Conservation (phyloP, 2,113 vertebrate genomes). For the Amblyopsis rosae region DNA sequence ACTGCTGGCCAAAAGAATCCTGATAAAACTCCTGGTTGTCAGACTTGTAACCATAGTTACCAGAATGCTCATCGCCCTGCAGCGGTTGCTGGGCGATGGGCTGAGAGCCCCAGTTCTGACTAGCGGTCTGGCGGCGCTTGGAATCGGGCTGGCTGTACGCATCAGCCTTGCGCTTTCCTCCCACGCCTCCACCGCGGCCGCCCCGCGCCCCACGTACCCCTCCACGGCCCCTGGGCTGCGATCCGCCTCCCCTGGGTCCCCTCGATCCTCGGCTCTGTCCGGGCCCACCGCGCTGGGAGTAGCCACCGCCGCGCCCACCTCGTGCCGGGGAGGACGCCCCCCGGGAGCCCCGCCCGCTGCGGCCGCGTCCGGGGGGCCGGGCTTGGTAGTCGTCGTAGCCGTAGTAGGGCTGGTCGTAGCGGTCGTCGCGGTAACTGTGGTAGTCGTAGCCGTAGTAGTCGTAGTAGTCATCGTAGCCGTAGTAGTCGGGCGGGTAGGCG, state of each 20-base stretch:
- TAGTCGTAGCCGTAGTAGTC: conserved; percentile 99
- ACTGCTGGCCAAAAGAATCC: conserved; percentile 99
- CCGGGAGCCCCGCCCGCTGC: conserved; percentile 86
- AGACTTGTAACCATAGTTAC: conserved; percentile 99
- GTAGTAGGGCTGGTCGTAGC: conserved; percentile 98
- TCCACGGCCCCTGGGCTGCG: conserved; percentile 96
- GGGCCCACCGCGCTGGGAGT: conserved; percentile 86
- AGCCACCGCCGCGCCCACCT: conserved; percentile 88
- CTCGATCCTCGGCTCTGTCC: not conserved
- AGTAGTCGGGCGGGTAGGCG: conserved; percentile 94
- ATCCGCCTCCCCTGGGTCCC: conserved; percentile 14
- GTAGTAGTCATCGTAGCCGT: conserved; percentile 97
- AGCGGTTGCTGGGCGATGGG: conserved; percentile 99
- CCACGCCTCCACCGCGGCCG: conserved; percentile 99
- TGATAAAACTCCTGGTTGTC: conserved; percentile 99
- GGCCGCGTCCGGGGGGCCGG: conserved; percentile 88
- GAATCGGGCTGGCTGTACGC: conserved; percentile 99
- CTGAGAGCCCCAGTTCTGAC: conserved; percentile 99
- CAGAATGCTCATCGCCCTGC: conserved; percentile 95
- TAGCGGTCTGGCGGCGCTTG: conserved; percentile 99
- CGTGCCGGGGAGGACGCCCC: conserved; percentile 92
- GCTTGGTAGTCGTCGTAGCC: conserved; percentile 98
- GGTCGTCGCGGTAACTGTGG: conserved; percentile 96
- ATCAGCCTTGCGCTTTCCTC: conserved; percentile 99
- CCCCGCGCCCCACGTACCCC: conserved; percentile 99